Conservation (phyloP, 2,888 invertebrate species). For the Atrina japonica region DNA sequence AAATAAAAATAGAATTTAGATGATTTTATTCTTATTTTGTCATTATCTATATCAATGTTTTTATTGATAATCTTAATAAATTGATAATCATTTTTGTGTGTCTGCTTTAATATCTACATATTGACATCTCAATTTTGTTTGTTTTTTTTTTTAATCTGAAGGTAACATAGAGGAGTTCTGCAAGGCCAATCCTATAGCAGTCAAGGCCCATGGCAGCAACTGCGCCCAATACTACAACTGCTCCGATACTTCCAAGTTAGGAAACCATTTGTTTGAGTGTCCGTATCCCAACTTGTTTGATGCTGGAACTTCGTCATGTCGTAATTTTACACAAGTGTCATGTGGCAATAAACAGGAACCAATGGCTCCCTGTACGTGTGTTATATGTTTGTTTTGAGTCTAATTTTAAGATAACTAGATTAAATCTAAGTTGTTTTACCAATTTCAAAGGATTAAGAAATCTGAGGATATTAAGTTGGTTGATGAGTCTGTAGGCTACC, state of each 20-base stretch:
- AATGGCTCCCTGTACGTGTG: conserved; percentile 55
- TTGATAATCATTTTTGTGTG: no score
- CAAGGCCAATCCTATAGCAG: conserved; percentile 44
- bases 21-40: no score
- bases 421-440: no score
- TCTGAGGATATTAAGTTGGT: no score
- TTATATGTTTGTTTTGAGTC: no score
- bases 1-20: no score
- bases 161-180: conserved; percentile 52
- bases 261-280: conserved; percentile 49
- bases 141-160: conserved; percentile 27
- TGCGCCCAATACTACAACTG: conserved; percentile 63
- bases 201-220: conserved; percentile 46
- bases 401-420: no score
- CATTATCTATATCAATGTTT: no score
- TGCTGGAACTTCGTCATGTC: conserved; percentile 38
- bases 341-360: conserved; percentile 58
- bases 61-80: no score
- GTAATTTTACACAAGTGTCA: conserved; percentile 47
- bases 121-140: conserved; percentile 16
- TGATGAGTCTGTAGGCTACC: no score
- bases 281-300: conserved; percentile 60
- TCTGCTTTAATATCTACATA: conserved; percentile 13
- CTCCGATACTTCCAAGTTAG: conserved; percentile 22
- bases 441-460: no score